Evolutionary conservation across 1,140 invertebrate genomes (phyloP).

Genomic region (Harlomillsia oculata): DNA sequence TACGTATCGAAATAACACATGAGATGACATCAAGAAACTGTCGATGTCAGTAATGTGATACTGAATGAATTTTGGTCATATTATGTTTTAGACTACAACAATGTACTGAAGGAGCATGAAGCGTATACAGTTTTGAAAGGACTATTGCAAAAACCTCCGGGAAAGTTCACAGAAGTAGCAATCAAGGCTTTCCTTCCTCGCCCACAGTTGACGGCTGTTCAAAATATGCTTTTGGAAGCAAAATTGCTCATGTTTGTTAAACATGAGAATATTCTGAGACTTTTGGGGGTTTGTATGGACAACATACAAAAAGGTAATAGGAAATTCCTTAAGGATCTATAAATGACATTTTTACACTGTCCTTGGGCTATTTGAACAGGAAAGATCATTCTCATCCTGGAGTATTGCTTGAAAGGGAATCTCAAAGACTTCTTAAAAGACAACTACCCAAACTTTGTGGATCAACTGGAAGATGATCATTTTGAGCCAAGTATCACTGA

Average conservation of each 20-base stretch:
- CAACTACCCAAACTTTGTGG: neutral
- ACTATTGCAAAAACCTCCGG: neutral
- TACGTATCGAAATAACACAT: too few relatives aligned
- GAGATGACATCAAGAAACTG: too few relatives aligned
- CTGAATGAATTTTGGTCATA: too few relatives aligned
- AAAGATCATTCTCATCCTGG: neutral
- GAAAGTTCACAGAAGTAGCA: constrained; percentile 1
- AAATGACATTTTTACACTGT: neutral
- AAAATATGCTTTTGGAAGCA: constrained; percentile 1
- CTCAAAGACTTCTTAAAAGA: constrained; percentile 1
- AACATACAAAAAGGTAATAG: constrained; percentile 6
- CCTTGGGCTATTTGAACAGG: neutral
- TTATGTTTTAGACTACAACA: neutral
- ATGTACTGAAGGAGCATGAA: neutral
- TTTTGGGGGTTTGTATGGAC: neutral
- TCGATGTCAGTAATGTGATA: too few relatives aligned
- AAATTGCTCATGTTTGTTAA: neutral
- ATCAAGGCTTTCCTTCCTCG: constrained; percentile 3
- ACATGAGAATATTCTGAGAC: constrained; percentile 1
- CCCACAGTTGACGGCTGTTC: neutral
- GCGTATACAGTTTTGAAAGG: constrained; percentile 2
- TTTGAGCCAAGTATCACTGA: neutral
- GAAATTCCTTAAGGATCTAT: neutral
- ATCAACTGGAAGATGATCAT: neutral
- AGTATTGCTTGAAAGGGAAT: constrained; percentile 2